A percentile compares a stretch with the other conserved stretches of the same genome.
phyloP scores from a whole-genome alignment of 2,888 invertebrate genomes.

The Heliconius hortense region DNA sequence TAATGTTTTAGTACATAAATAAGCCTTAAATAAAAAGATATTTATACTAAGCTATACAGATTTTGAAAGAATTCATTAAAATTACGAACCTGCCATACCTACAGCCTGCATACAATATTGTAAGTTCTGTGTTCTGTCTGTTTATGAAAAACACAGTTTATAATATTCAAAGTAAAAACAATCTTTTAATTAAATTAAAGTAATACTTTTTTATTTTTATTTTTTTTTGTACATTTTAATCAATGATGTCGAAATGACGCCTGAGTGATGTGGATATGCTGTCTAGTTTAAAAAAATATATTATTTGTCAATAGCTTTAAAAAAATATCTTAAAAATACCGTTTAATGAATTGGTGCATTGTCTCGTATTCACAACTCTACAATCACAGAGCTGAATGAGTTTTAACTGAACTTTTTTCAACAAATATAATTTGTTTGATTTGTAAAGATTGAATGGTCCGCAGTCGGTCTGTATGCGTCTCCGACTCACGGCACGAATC shows the following conservation, averaged over 20 bases:
- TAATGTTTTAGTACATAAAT: background rate
- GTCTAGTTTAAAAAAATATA: background rate
- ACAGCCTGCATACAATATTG: too few relatives aligned
- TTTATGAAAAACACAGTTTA: too few relatives aligned
- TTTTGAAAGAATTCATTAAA: background rate
- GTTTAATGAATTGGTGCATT: conserved; percentile 30
- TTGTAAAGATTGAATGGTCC: conserved; percentile 75
- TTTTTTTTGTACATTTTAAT: too few relatives aligned
- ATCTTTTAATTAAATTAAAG: too few relatives aligned
- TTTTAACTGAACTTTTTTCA: conserved; percentile 67
- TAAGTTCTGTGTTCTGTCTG: too few relatives aligned
- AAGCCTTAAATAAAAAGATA: background rate
- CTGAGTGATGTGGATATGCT: too few relatives aligned
- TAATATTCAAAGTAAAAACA: too few relatives aligned
- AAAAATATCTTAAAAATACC: conserved; percentile 7
- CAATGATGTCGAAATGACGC: background rate
- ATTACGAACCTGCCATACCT: too few relatives aligned
- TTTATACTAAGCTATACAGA: background rate
- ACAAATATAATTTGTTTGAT: conserved; percentile 80
- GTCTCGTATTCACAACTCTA: conserved; percentile 39
- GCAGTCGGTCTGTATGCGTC: conserved; percentile 59
- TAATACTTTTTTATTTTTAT: too few relatives aligned
- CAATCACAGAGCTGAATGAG: conserved; percentile 51
- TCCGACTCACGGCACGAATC: conserved; percentile 56
- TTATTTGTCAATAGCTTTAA: background rate